Conservation (phyloP, 1,140 invertebrate genomes). For the Leptinotarsa texana region DNA sequence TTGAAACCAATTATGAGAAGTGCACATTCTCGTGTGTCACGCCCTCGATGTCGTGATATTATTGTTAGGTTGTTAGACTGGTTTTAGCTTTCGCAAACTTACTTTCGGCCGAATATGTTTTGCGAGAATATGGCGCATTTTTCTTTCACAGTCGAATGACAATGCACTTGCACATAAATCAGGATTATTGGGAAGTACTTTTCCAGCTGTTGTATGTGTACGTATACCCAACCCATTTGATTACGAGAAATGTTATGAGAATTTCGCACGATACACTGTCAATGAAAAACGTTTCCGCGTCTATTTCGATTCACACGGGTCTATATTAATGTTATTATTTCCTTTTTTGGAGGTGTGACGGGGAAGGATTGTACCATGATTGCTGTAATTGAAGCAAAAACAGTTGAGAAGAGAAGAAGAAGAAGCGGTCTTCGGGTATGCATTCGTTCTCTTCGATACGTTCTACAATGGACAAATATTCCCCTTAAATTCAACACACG, state of each 20-base stretch:
- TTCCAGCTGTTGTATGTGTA: background rate
- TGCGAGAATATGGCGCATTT: background rate
- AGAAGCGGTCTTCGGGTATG: no score
- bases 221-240: conserved; percentile 1
- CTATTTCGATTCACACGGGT: no score
- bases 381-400: no score
- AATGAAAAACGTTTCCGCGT: no score
- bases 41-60: conserved; percentile 45
- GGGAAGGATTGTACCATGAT: no score
- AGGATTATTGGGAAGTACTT: conserved; percentile 6
- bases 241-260: background rate
- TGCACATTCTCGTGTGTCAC: conserved; percentile 46
- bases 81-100: conserved; percentile 40
- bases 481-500: no score
- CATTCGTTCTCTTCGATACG: no score
- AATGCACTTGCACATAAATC: background rate
- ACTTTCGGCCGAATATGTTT: conserved; percentile 36
- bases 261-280: background rate
- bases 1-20: conserved; percentile 45
- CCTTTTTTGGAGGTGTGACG: no score
- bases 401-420: no score
- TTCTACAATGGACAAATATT: no score
- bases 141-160: background rate
- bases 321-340: no score
- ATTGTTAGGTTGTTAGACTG: conserved; percentile 45